Conservation (phyloP, 2,113 vertebrate species). For the Rhabdornis inornatus region DNA sequence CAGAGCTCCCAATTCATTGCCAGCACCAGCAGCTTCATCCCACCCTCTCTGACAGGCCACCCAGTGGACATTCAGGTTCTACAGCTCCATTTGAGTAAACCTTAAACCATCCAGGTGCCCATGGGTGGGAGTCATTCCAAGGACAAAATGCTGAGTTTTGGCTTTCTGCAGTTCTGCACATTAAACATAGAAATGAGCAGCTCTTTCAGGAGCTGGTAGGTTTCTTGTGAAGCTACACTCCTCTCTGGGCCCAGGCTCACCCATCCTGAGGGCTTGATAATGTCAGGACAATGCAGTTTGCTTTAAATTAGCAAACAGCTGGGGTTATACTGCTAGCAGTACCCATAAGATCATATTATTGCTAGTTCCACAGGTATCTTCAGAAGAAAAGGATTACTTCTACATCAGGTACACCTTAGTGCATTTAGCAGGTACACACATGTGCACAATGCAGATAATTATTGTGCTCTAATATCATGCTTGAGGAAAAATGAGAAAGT, state of each 20-base stretch:
- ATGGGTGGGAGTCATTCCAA: neutral
- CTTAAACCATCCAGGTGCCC: neutral
- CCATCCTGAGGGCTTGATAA: neutral
- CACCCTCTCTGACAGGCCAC: neutral
- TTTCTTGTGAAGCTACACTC: neutral
- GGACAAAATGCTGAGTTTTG: neutral
- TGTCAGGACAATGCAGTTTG: neutral
- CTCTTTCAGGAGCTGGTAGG: neutral
- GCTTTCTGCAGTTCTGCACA: neutral
- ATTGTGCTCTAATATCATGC: neutral
- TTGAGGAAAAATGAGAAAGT: neutral
- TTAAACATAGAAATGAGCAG: neutral
- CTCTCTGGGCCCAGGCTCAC: neutral
- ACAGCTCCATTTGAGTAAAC: neutral
- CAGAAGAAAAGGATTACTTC: neutral
- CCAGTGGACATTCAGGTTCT: neutral
- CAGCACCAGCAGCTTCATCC: neutral
- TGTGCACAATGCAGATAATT: accelerated
- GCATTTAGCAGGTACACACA: neutral
- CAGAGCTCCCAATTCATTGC: accelerated
- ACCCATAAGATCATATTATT: neutral
- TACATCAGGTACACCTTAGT: neutral
- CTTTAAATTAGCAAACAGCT: neutral
- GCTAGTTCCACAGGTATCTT: neutral
- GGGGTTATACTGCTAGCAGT: neutral